Conservation (phyloP, 1,140 invertebrate genomes). For the Triops longicaudatus region DNA sequence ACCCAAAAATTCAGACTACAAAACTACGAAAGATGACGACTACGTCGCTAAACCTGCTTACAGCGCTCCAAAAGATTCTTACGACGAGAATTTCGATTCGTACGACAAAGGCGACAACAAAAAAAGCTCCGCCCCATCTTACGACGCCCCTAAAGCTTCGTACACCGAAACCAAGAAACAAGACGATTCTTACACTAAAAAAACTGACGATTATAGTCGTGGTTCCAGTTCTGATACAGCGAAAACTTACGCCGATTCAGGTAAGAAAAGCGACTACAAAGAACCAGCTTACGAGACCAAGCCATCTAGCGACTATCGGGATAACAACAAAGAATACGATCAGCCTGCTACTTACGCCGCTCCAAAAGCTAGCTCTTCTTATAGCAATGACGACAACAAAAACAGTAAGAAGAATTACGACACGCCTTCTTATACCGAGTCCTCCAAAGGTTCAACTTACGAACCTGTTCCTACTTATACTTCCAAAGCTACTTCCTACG, state of each 20-base stretch:
- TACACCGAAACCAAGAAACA: not conserved
- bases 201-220: not conserved
- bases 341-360: not conserved
- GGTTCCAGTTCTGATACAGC: not conserved
- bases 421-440: not conserved
- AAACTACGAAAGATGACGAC: not conserved
- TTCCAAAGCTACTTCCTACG: no score
- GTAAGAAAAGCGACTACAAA: not conserved
- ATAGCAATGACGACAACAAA: not conserved
- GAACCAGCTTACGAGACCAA: constrained; percentile 16
- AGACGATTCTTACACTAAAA: not conserved
- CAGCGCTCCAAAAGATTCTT: constrained; percentile 8
- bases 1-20: not conserved
- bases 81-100: not conserved
- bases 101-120: constrained; percentile 21
- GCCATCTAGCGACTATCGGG: not conserved
- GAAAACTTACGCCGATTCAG: not conserved
- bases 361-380: not conserved
- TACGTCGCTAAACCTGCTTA: not conserved
- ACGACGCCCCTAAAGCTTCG: constrained; percentile 25
- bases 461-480: no score
- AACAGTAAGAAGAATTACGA: constrained; percentile 9
- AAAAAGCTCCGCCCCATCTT: constrained; percentile 5
- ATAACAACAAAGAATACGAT: constrained; percentile 18
- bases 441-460: no score